Conservation (phyloP, 2,888 invertebrate genomes). For the Plagodis pulveraria region DNA sequence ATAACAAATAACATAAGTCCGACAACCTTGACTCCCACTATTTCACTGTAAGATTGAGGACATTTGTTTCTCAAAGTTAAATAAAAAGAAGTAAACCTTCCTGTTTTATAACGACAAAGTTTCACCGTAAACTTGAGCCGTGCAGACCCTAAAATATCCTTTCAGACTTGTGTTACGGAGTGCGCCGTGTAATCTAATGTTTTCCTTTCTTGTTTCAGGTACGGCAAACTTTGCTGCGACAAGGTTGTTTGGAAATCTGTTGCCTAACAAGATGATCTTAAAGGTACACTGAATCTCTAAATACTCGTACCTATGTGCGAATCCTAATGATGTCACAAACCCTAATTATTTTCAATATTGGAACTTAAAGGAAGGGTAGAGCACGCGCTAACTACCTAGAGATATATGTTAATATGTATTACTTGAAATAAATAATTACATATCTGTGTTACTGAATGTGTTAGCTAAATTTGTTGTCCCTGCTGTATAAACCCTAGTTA, state of each 20-base stretch:
- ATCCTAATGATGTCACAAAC: no score
- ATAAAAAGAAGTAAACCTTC: conserved; percentile 24
- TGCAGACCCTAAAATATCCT: conserved; percentile 5
- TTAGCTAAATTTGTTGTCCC: no score
- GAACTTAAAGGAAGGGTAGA: no score
- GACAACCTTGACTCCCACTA: conserved; percentile 5
- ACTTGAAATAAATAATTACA: no score
- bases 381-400: no score
- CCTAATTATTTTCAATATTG: no score
- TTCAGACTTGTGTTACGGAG: conserved; percentile 3
- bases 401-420: no score
- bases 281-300: conserved; percentile 6
- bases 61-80: conserved; percentile 25
- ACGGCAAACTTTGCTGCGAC: background rate
- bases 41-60: conserved; percentile 3
- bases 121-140: conserved; percentile 17
- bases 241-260: conserved; percentile 2
- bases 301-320: no score
- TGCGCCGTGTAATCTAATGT: conserved; percentile 7
- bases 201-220: conserved; percentile 23
- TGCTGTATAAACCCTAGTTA: no score
- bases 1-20: conserved; percentile 10
- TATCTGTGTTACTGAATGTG: no score
- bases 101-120: conserved; percentile 18
- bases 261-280: background rate